These are phyloP conservation scores for Cheilosia vulpina DNA, from an alignment of 2,888 invertebrate species.

Conservation along the genomic window DNA sequence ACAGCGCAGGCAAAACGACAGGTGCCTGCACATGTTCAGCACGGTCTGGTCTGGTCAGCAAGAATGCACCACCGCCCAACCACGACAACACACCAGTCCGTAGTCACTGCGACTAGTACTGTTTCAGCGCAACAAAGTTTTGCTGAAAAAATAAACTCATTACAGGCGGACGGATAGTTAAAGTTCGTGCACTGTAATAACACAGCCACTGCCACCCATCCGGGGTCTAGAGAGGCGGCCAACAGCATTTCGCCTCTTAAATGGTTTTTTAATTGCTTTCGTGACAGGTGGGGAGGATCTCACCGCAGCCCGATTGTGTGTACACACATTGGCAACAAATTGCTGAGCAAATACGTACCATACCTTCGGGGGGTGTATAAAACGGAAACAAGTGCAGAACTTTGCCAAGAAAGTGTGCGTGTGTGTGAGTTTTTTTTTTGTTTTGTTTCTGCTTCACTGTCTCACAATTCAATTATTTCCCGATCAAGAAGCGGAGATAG, in stretches of 20 bases:
- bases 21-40: constrained; percentile 31
- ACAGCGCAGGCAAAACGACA: constrained; percentile 7
- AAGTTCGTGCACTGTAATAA: constrained; percentile 34
- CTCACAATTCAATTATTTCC: constrained; percentile 66
- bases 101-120: neutral
- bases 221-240: constrained; percentile 23
- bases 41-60: neutral
- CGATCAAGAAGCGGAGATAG: constrained; percentile 50
- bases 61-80: constrained; percentile 14
- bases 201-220: constrained; percentile 53
- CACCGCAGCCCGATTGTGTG: constrained; percentile 13
- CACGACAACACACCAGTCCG: neutral
- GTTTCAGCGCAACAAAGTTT: neutral
- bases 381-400: constrained; percentile 24
- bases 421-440: neutral
- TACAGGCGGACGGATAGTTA: constrained; percentile 21
- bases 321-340: constrained; percentile 53
- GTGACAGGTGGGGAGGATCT: constrained; percentile 49
- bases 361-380: neutral
- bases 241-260: constrained; percentile 36
- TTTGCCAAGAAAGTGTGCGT: constrained; percentile 13
- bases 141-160: constrained; percentile 33
- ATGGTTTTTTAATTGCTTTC: constrained; percentile 72
- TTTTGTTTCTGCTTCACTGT: neutral
- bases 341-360: constrained; percentile 42